Percentiles rank a stretch among this genome's conserved stretches.
Conservation (phyloP, 2,888 invertebrate species). For the Drosophila silvestris region DNA sequence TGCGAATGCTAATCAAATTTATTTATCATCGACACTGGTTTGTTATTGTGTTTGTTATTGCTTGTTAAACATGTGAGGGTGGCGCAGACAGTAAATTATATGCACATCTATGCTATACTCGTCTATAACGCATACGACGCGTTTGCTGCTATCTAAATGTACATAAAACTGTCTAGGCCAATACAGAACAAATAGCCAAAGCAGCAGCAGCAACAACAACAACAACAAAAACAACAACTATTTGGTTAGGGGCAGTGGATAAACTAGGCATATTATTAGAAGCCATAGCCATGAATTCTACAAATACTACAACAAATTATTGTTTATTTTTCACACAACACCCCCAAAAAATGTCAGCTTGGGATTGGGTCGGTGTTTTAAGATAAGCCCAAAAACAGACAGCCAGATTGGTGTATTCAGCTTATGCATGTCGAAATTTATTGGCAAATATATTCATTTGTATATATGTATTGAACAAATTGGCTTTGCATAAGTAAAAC, state of each 20-base stretch:
- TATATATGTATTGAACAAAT: constrained; percentile 1
- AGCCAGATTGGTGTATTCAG: constrained; percentile 24
- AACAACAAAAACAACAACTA: constrained; percentile 26
- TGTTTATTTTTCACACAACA: constrained; percentile 62
- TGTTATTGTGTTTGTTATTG: constrained; percentile 39
- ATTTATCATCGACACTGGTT: constrained; percentile 37
- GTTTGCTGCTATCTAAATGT: constrained; percentile 44
- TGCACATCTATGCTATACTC: constrained; percentile 26
- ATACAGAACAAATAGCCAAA: constrained; percentile 68
- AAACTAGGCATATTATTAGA: constrained; percentile 67
- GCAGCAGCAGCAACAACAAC: constrained; percentile 18
- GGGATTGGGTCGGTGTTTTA: constrained; percentile 18
- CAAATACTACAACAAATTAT: constrained; percentile 41
- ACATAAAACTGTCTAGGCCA: constrained; percentile 72
- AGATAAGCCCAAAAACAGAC: constrained; percentile 37
- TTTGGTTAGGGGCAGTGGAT: constrained; percentile 54
- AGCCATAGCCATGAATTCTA: constrained; percentile 13
- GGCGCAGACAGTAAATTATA: constrained; percentile 71
- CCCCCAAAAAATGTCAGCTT: constrained; percentile 23
- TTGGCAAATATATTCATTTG: constrained; percentile 6
- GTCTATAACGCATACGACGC: constrained; percentile 50
- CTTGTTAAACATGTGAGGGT: constrained; percentile 33
- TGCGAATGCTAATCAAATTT: constrained; percentile 57
- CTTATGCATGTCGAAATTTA: constrained; percentile 35
- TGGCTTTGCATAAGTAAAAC: constrained; percentile 33